These are phyloP conservation scores for Artibeus jamaicensis DNA, from an alignment of 2,797 vertebrate species.

Conservation along the genomic window DNA sequence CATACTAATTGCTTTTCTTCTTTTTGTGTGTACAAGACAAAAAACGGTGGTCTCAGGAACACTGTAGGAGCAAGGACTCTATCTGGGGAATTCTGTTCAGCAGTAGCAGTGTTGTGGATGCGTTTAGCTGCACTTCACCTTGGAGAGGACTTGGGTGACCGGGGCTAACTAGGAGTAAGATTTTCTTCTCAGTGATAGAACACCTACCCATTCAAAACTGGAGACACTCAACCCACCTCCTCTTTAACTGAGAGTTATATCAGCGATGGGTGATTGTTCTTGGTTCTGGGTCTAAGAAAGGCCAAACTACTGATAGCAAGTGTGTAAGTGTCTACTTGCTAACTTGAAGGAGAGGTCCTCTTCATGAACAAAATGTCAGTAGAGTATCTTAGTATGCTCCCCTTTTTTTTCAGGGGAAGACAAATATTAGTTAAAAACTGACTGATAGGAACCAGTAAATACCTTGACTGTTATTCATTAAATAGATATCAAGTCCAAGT, in stretches of 20 bases:
- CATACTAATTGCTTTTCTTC: neutral
- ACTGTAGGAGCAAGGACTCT: neutral
- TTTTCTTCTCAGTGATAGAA: neutral
- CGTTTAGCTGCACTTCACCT: neutral
- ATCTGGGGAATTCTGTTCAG: neutral
- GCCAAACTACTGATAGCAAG: neutral
- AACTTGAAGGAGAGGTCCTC: neutral
- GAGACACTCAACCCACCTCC: neutral
- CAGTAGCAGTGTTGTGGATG: fast-evolving
- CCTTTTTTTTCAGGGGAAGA: neutral
- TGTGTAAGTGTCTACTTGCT: neutral
- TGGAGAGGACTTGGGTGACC: neutral
- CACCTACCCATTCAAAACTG: neutral
- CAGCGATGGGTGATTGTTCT: neutral
- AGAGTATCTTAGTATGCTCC: neutral
- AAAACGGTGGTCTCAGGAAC: neutral
- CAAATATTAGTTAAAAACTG: neutral
- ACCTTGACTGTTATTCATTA: neutral
- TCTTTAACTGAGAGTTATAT: neutral
- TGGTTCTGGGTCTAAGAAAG: neutral
- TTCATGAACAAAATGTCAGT: neutral
- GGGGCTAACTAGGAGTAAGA: neutral
- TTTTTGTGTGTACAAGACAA: neutral
- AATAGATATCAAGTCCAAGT: neutral
- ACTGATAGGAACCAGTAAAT: neutral